A percentile compares a stretch with the other conserved stretches of the same genome.
Conservation (phyloP, 2,888 invertebrate species). For the Rhyacophila evoluta region DNA sequence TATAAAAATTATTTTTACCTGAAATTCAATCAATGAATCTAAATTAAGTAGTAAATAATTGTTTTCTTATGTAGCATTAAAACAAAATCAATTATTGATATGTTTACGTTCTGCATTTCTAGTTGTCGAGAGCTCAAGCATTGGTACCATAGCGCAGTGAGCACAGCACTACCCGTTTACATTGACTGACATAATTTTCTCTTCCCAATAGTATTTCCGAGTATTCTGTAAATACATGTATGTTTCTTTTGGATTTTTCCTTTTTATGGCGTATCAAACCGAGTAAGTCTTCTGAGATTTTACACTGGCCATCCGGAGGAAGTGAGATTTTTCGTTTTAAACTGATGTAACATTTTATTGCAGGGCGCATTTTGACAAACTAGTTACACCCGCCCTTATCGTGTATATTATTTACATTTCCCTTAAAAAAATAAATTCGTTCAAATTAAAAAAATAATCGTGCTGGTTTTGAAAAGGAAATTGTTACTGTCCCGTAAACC, state of each 20-base stretch:
- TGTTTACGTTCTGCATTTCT: neutral
- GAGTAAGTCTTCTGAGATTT: conserved; percentile 6
- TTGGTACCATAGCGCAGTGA: neutral
- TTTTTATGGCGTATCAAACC: conserved; percentile 20
- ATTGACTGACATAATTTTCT: conserved; percentile 48
- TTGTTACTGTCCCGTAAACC: no score
- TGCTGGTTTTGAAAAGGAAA: no score
- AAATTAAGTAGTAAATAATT: no score
- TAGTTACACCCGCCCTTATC: conserved; percentile 43
- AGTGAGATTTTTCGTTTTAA: neutral
- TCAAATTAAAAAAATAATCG: neutral
- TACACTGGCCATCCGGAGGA: neutral
- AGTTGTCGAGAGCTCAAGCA: neutral
- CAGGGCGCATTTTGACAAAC: conserved; percentile 28
- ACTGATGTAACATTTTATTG: neutral
- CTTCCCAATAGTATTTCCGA: conserved; percentile 44
- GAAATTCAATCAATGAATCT: no score
- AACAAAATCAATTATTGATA: no score
- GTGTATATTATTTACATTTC: conserved; percentile 44
- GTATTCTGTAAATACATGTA: conserved; percentile 29
- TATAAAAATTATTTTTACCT: no score
- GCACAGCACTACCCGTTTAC: neutral
- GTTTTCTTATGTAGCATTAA: no score
- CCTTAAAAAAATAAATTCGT: neutral
- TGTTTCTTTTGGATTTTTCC: conserved; percentile 22